Evolutionary conservation across 2,888 invertebrate species (phyloP).

Genomic region (Plagodis pulveraria): DNA sequence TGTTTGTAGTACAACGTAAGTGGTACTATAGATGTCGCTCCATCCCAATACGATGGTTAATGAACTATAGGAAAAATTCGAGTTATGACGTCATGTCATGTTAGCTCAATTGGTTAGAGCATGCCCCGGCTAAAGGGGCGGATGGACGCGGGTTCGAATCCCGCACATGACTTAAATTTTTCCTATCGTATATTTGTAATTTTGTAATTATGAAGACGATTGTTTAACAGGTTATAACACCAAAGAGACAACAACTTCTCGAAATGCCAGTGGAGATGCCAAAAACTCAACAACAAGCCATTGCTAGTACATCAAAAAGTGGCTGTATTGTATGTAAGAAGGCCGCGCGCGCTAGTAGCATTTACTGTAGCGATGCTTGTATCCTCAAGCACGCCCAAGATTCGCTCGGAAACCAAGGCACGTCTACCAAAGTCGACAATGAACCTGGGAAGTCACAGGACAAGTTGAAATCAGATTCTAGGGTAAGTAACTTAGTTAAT

Average conservation of each 20-base stretch:
- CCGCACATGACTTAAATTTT: too few relatives aligned
- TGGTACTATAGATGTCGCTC: too few relatives aligned
- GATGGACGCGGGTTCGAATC: too few relatives aligned
- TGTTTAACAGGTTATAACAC: constrained; percentile 23
- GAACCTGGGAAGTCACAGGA: constrained; percentile 58
- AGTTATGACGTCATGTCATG: too few relatives aligned
- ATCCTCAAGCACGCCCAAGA: constrained; percentile 94
- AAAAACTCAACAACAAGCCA: constrained; percentile 17
- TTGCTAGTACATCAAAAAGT: constrained; percentile 52
- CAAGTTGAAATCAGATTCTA: constrained; percentile 69
- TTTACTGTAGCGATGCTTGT: constrained; percentile 96
- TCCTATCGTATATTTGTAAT: too few relatives aligned
- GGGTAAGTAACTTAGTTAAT: constrained; percentile 53
- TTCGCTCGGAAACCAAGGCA: constrained; percentile 67
- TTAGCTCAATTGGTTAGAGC: too few relatives aligned
- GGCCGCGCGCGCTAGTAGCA: constrained; percentile 90
- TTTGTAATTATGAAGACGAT: too few relatives aligned
- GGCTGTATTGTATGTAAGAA: constrained; percentile 92
- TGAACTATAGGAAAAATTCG: too few relatives aligned
- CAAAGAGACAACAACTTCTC: constrained; percentile 43
- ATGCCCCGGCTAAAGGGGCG: too few relatives aligned
- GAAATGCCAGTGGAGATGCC: constrained; percentile 13
- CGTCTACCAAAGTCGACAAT: constrained; percentile 52
- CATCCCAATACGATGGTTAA: too few relatives aligned
- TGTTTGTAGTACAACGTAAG: too few relatives aligned